These are phyloP conservation scores for Microtus ochrogaster DNA, from an alignment of 2,113 vertebrate species.

Conservation along the genomic window DNA sequence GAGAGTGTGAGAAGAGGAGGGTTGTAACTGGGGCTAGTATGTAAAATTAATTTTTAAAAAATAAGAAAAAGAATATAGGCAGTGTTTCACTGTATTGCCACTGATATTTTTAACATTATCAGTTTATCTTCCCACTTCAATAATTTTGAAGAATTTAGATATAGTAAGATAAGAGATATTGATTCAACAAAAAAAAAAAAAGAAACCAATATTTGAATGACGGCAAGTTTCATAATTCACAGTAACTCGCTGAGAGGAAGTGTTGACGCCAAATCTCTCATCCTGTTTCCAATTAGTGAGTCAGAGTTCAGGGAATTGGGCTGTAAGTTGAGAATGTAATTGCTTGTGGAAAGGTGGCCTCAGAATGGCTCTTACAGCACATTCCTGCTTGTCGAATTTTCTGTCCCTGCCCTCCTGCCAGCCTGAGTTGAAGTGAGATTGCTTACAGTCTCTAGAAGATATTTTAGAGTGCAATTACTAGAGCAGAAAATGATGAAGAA, in stretches of 20 bases:
- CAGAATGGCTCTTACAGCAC: not conserved
- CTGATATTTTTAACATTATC: not conserved
- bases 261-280: not conserved
- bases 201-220: not conserved
- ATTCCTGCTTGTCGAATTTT: not conserved
- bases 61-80: too few species aligned
- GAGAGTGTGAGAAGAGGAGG: too few species aligned
- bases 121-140: not conserved
- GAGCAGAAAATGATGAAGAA: slow-evolving; percentile 8
- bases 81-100: not conserved
- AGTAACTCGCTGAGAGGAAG: slow-evolving; percentile 22
- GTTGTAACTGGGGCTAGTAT: too few species aligned
- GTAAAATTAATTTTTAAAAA: too few species aligned
- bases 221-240: slow-evolving; percentile 30
- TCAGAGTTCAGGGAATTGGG: slow-evolving; percentile 43
- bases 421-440: not conserved
- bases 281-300: slow-evolving; percentile 42
- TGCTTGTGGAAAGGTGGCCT: slow-evolving; percentile 47
- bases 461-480: not conserved
- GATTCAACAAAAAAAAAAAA: not conserved
- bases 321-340: slow-evolving; percentile 56
- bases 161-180: not conserved
- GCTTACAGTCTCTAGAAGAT: not conserved
- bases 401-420: not conserved
- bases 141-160: slow-evolving; percentile 19